phyloP scores from a whole-genome alignment of 2,113 vertebrate species.

The Gymnorhina tibicen region DNA sequence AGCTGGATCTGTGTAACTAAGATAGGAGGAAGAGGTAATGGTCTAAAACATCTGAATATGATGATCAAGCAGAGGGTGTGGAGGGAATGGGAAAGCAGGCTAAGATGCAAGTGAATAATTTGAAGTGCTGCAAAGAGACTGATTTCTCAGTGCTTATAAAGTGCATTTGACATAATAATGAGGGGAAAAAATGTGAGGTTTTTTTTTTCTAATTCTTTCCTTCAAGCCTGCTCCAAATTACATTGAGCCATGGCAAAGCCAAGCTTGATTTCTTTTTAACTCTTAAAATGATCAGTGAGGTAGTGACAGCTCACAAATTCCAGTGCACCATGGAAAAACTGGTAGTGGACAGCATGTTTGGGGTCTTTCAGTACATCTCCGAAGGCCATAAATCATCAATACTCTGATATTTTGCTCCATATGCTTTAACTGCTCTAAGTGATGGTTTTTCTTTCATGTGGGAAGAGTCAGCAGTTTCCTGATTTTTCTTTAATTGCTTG shows the following conservation, averaged over 20 bases:
- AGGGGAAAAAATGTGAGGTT: background rate
- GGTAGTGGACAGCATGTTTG: background rate
- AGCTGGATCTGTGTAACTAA: conserved; percentile 27
- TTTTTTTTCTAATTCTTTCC: background rate
- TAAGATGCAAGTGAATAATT: conserved; percentile 14
- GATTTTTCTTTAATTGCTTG: background rate
- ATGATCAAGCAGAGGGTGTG: background rate
- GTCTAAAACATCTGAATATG: conserved; percentile 20
- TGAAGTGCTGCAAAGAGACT: background rate
- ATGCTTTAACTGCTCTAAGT: background rate
- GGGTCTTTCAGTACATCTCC: background rate
- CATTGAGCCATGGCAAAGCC: background rate
- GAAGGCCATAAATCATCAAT: background rate
- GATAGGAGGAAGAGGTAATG: conserved; percentile 13
- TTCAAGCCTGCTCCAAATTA: background rate
- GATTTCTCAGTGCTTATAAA: background rate
- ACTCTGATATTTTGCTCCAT: background rate
- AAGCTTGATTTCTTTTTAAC: background rate
- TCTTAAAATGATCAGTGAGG: background rate
- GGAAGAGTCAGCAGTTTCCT: background rate
- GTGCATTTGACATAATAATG: conserved; percentile 9
- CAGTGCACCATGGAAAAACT: background rate
- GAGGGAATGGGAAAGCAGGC: conserved; percentile 2
- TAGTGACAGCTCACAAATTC: background rate
- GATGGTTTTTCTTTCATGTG: background rate